Conservation (phyloP, 2,797 vertebrate genomes). For the Propithecus perrieri region DNA sequence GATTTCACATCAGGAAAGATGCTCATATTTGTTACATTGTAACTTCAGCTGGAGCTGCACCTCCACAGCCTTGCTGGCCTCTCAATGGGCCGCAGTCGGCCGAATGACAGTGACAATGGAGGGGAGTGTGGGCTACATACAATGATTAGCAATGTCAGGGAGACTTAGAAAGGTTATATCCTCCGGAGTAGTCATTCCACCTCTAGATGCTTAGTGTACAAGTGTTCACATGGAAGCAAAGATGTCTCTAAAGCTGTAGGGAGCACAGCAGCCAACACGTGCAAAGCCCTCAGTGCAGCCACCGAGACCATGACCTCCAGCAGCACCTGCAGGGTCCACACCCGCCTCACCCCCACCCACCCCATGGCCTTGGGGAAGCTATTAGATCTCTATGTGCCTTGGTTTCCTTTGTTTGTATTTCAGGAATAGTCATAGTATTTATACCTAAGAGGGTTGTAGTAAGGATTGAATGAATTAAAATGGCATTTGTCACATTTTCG, state of each 20-base stretch:
- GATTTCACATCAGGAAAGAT: neutral
- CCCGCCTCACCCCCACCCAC: fast-evolving
- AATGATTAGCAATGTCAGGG: fast-evolving
- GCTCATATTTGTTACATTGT: fast-evolving
- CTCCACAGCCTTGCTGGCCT: fast-evolving
- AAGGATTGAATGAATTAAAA: neutral
- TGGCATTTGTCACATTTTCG: too few species aligned
- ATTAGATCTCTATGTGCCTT: fast-evolving
- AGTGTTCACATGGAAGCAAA: fast-evolving
- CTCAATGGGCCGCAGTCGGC: too few species aligned
- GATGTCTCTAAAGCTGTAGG: fast-evolving
- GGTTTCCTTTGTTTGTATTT: neutral
- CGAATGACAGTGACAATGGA: fast-evolving
- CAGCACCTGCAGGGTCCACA: neutral
- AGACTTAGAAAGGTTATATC: fast-evolving
- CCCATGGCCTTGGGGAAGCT: fast-evolving
- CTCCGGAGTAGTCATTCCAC: fast-evolving
- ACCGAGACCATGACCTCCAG: neutral
- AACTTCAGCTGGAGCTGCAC: fast-evolving
- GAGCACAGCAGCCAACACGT: too few species aligned
- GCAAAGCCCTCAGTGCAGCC: neutral
- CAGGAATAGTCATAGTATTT: fast-evolving
- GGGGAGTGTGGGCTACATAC: fast-evolving
- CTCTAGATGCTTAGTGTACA: fast-evolving
- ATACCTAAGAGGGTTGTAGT: fast-evolving